Evolutionary conservation across 2,888 invertebrate genomes (phyloP).

Genomic region (Abscondita cerata): DNA sequence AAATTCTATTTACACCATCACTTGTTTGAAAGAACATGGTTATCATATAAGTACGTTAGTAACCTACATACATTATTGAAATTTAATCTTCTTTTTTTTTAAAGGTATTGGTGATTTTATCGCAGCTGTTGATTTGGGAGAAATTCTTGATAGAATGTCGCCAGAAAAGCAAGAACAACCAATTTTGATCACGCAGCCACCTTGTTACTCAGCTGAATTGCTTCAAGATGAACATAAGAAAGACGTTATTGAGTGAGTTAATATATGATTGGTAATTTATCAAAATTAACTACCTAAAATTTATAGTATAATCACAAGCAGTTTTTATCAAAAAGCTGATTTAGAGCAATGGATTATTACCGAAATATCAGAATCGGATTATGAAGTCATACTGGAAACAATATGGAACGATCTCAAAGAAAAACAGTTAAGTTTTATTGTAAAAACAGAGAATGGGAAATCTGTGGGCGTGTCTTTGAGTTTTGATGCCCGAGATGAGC

Average conservation of each 20-base stretch:
- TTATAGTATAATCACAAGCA: conserved; percentile 79
- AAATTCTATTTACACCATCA: conserved; percentile 84
- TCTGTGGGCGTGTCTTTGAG: conserved; percentile 77
- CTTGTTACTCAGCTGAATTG: conserved; percentile 62
- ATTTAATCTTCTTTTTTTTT: background rate
- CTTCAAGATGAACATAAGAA: conserved; percentile 70
- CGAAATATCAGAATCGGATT: conserved; percentile 72
- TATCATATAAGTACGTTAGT: conserved; percentile 72
- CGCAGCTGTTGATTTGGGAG: conserved; percentile 72
- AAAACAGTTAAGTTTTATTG: conserved; percentile 77
- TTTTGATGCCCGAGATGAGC: conserved; percentile 84
- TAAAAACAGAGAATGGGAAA: conserved; percentile 62
- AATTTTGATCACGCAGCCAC: conserved; percentile 39
- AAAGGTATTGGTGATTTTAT: conserved; percentile 81
- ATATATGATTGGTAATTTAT: background rate
- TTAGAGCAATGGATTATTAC: conserved; percentile 80
- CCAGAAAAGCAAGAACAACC: conserved; percentile 46
- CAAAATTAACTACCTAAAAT: too few relatives aligned
- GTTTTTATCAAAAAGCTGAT: conserved; percentile 87
- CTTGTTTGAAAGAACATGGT: conserved; percentile 76
- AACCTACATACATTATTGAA: background rate
- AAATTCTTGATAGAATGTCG: conserved; percentile 69
- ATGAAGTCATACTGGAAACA: conserved; percentile 70
- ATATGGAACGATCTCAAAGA: conserved; percentile 75
- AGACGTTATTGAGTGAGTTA: conserved; percentile 73